These are phyloP conservation scores for Lasaia peninsularis DNA, from an alignment of 1,140 invertebrate genomes.

Conservation along the genomic window DNA sequence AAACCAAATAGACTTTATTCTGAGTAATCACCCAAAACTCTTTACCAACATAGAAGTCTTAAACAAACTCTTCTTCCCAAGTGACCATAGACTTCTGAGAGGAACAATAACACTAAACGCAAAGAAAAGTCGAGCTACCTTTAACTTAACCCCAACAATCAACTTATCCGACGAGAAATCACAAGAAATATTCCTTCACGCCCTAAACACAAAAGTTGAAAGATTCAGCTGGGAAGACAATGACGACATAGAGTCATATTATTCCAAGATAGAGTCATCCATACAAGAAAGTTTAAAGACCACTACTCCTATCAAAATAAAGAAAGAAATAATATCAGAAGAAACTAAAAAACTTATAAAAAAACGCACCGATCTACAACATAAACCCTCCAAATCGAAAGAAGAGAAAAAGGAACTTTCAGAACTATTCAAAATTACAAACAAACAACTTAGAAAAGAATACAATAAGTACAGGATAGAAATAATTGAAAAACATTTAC, in stretches of 20 bases:
- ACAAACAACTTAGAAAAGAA: constrained; percentile 29
- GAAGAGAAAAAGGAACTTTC: constrained; percentile 29
- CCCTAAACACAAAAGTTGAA: constrained; percentile 11
- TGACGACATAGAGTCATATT: constrained; percentile 24
- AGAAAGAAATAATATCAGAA: constrained; percentile 22
- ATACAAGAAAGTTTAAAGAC: constrained; percentile 16
- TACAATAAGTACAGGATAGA: constrained; percentile 29
- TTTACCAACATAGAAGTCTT: constrained; percentile 31
- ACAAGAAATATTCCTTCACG: not conserved
- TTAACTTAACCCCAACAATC: not conserved
- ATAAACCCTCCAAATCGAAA: constrained; percentile 19
- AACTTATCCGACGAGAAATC: not conserved
- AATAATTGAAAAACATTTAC: constrained; percentile 23
- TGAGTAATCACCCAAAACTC: constrained; percentile 21
- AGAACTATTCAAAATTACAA: constrained; percentile 26
- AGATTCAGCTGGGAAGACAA: constrained; percentile 15
- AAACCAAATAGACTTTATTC: constrained; percentile 34
- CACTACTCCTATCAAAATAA: not conserved
- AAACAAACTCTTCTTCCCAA: constrained; percentile 25
- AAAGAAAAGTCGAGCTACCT: constrained; percentile 10
- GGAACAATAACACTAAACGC: constrained; percentile 23
- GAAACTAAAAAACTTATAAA: constrained; percentile 21
- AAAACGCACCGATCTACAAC: constrained; percentile 21
- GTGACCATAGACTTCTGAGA: constrained; percentile 30
- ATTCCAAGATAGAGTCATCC: constrained; percentile 22